These are phyloP conservation scores for Caradrina kadenii DNA, from an alignment of 2,888 invertebrate genomes.

Conservation along the genomic window DNA sequence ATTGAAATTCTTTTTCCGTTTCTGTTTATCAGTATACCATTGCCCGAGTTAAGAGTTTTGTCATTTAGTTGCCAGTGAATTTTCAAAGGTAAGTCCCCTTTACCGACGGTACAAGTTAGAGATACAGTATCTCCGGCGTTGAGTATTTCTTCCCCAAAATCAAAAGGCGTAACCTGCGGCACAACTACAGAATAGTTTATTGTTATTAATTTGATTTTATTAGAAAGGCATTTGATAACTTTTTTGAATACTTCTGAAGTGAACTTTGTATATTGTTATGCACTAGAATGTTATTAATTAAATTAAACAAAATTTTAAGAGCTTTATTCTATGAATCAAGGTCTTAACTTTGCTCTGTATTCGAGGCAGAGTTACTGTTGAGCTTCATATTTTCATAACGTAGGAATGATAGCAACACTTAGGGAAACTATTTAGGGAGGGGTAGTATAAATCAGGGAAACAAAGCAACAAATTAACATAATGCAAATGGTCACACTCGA, in stretches of 20 bases:
- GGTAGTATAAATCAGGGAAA: slow-evolving; percentile 32
- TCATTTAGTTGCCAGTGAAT: slow-evolving; percentile 94
- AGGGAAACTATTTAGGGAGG: slow-evolving; percentile 31
- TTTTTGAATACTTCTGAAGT: too few species aligned
- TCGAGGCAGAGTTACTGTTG: not conserved
- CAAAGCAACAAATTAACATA: slow-evolving; percentile 48
- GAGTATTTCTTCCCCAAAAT: slow-evolving; percentile 93
- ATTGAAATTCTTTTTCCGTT: slow-evolving; percentile 92
- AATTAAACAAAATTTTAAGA: not conserved
- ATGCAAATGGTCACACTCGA: slow-evolving; percentile 47
- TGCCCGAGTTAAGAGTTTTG: slow-evolving; percentile 84
- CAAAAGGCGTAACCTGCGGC: slow-evolving; percentile 95
- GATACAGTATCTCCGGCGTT: slow-evolving; percentile 94
- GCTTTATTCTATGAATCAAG: slow-evolving; percentile 1
- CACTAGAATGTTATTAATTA: slow-evolving; percentile 51
- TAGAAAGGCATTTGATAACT: too few species aligned
- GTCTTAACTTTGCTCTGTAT: not conserved
- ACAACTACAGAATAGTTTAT: slow-evolving; percentile 89
- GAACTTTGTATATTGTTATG: too few species aligned
- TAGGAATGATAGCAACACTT: slow-evolving; percentile 17
- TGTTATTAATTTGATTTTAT: slow-evolving; percentile 53
- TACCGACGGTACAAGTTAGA: slow-evolving; percentile 92
- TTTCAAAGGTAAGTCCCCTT: slow-evolving; percentile 93
- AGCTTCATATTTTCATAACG: slow-evolving; percentile 5
- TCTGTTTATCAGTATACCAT: slow-evolving; percentile 91